phyloP scores from a whole-genome alignment of 53 echinoderm and acorn worm species.

The Hippasteria phrygiana region DNA sequence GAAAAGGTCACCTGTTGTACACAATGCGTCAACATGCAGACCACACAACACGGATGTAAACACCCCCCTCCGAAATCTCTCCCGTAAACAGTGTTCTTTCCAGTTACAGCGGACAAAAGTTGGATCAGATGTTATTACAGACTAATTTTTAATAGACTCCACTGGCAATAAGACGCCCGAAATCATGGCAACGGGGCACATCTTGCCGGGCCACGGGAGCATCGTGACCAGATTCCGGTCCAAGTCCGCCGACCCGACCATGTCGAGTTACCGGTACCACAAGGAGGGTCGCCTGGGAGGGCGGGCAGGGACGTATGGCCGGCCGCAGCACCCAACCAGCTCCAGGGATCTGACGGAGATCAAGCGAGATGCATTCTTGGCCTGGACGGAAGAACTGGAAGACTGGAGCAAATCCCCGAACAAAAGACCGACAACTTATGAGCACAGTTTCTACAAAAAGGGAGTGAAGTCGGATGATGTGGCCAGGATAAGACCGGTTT shows the following conservation, averaged over 20 bases:
- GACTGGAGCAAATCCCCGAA: constrained; percentile 89
- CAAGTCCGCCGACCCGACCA: constrained; percentile 93
- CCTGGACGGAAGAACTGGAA: constrained; percentile 86
- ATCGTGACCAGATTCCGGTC: constrained; percentile 84
- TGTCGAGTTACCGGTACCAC: constrained; percentile 86
- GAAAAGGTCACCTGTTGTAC: constrained; percentile 60
- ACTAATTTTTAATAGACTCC: constrained; percentile 16
- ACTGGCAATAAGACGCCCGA: neutral
- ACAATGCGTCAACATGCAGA: constrained; percentile 33
- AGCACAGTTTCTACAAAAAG: constrained; percentile 86
- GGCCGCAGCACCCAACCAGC: constrained; percentile 19
- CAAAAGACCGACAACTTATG: constrained; percentile 91
- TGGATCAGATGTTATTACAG: constrained; percentile 32
- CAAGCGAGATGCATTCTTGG: constrained; percentile 71
- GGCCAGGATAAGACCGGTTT: constrained; percentile 81
- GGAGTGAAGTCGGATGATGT: constrained; percentile 61
- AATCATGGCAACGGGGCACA: constrained; percentile 94
- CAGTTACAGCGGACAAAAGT: neutral
- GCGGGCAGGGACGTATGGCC: constrained; percentile 26
- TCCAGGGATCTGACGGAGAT: constrained; percentile 73
- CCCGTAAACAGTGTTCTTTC: neutral
- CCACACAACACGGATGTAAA: neutral
- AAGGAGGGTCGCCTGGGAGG: constrained; percentile 50
- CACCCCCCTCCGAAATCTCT: constrained; percentile 2
- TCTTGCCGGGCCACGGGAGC: constrained; percentile 86